These are phyloP conservation scores for Gallinago paraguaiae DNA, from an alignment of 2,113 vertebrate species.

Conservation along the genomic window DNA sequence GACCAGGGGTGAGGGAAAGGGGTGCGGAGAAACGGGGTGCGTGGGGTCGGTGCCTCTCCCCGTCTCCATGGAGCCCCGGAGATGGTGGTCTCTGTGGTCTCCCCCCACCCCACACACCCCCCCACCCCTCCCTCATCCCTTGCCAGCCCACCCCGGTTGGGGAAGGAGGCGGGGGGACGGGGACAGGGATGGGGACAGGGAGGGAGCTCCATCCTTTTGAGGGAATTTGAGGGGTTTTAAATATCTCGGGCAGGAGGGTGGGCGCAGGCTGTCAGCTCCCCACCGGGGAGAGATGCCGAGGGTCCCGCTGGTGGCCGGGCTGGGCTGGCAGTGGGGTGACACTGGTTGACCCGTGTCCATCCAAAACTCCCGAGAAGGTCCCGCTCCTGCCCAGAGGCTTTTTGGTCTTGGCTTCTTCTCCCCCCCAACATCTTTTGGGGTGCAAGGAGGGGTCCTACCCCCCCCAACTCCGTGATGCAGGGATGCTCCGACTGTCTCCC, in stretches of 20 bases:
- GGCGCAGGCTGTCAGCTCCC: not conserved
- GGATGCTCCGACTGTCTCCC: not conserved
- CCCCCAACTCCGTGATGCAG: rapidly evolving
- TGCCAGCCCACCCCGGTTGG: not conserved
- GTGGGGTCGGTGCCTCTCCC: not conserved
- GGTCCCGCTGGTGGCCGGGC: not conserved
- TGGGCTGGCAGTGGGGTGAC: not conserved
- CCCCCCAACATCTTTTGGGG: not conserved
- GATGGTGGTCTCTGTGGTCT: not conserved
- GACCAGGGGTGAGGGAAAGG: rapidly evolving
- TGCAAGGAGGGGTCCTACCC: not conserved
- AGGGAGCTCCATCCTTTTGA: not conserved
- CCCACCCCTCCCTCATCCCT: not conserved
- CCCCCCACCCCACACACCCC: too few species aligned
- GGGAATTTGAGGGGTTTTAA: not conserved
- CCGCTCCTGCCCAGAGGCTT: not conserved
- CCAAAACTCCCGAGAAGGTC: rapidly evolving
- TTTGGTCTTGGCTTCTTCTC: not conserved
- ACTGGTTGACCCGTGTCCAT: not conserved
- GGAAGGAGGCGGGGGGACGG: too few species aligned
- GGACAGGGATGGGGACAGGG: not conserved
- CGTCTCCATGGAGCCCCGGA: not conserved
- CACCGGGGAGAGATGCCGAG: not conserved
- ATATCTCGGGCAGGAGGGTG: not conserved
- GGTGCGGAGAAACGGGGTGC: not conserved